Conservation (phyloP, 2,113 vertebrate genomes). For the Chaenocephalus aceratus region DNA sequence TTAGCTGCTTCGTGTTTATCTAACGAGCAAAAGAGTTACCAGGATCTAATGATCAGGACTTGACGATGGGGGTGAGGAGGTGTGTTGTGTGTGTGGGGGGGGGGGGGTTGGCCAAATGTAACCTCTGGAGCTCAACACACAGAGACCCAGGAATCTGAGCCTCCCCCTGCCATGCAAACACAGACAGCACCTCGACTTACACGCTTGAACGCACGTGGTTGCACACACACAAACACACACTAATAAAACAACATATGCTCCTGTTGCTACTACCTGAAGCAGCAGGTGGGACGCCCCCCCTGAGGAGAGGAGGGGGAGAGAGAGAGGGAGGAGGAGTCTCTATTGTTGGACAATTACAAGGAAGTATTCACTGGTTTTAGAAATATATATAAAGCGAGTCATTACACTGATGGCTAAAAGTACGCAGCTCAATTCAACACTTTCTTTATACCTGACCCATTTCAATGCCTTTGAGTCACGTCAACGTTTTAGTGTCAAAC, state of each 20-base stretch:
- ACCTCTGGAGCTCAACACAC: conserved; percentile 74
- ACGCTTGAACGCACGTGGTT: conserved; percentile 53
- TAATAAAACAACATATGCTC: conserved; percentile 76
- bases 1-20: conserved; percentile 9
- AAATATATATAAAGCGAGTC: not conserved
- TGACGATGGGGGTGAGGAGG: not conserved
- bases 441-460: not conserved
- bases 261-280: conserved; percentile 75
- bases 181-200: conserved; percentile 55
- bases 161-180: conserved; percentile 53
- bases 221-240: conserved; percentile 53
- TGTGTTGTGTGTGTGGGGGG: not conserved
- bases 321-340: not conserved
- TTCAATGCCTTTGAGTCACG: no score
- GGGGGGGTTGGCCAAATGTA: conserved; percentile 71
- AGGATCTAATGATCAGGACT: conserved; percentile 51
- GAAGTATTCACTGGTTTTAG: not conserved
- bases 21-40: conserved; percentile 41
- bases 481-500: not conserved
- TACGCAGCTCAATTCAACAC: not conserved
- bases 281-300: conserved; percentile 78
- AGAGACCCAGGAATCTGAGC: conserved; percentile 76
- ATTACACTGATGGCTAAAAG: no score
- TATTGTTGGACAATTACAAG: conserved; percentile 18
- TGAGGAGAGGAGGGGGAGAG: conserved; percentile 13